phyloP scores from a whole-genome alignment of 2,797 vertebrate species.

The Mionectes olivaceus region DNA sequence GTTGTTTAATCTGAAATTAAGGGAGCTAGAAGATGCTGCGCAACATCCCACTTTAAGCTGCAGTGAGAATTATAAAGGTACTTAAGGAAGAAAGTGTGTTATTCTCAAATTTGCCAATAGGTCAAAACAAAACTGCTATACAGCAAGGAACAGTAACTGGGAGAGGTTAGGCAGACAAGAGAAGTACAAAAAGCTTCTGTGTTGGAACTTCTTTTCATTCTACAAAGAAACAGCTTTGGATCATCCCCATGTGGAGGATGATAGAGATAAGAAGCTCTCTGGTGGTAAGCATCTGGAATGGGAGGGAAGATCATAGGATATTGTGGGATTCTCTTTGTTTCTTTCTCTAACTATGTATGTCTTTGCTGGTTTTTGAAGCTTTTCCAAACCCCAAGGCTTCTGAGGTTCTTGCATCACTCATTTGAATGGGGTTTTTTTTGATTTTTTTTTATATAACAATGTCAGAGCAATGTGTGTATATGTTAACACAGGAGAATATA shows the following conservation, averaged over 20 bases:
- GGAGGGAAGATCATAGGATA: constrained; percentile 59
- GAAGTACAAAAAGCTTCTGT: not conserved
- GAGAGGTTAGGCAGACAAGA: not conserved
- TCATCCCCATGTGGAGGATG: constrained; percentile 27
- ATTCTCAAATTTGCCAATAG: not conserved
- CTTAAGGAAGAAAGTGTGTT: not conserved
- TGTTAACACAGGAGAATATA: constrained; percentile 23
- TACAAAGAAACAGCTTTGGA: constrained; percentile 19
- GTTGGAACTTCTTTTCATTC: not conserved
- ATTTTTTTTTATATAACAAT: not conserved
- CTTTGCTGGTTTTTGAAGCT: constrained; percentile 32
- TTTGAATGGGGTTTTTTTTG: not conserved
- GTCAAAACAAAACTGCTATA: not conserved
- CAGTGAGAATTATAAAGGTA: accelerated
- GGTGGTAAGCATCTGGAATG: constrained; percentile 44
- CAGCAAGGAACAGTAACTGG: not conserved
- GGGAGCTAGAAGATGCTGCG: not conserved
- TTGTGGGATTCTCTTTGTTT: constrained; percentile 58
- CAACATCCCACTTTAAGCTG: not conserved
- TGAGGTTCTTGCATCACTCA: constrained; percentile 39
- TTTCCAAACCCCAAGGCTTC: constrained; percentile 57
- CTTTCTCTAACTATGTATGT: constrained; percentile 29
- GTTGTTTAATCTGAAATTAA: not conserved
- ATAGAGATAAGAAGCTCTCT: constrained; percentile 30
- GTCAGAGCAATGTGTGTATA: not conserved